phyloP scores from a whole-genome alignment of 2,888 invertebrate genomes.

The Zhuqinia jingwanae region DNA sequence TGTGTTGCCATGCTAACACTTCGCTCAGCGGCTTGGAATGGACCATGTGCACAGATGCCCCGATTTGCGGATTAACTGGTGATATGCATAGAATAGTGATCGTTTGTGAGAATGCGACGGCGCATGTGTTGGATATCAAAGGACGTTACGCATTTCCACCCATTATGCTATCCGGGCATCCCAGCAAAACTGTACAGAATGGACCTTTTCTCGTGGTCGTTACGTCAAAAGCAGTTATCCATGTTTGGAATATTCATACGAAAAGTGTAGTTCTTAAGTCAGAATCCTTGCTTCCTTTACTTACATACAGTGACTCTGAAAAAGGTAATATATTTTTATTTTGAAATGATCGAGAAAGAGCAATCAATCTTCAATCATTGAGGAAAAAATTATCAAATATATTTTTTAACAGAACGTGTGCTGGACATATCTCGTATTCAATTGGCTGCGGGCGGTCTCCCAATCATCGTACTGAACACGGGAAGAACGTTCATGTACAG shows the following conservation, averaged over 20 bases:
- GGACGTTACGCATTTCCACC: conserved; percentile 83
- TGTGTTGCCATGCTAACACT: conserved; percentile 72
- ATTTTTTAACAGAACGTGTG: conserved; percentile 58
- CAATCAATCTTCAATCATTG: too few species aligned
- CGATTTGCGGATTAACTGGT: conserved; percentile 85
- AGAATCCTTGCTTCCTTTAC: conserved; percentile 83
- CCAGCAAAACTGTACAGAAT: conserved; percentile 84
- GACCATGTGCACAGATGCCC: conserved; percentile 86
- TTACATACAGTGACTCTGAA: conserved; percentile 73
- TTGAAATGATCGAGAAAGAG: too few species aligned
- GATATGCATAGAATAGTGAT: conserved; percentile 82
- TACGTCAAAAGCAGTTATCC: conserved; percentile 83
- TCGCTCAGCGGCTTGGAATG: conserved; percentile 84
- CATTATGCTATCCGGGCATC: conserved; percentile 83
- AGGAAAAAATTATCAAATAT: too few species aligned
- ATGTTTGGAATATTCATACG: conserved; percentile 85
- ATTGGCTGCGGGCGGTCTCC: conserved; percentile 85
- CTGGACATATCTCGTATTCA: conserved; percentile 72
- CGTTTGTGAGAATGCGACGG: conserved; percentile 86
- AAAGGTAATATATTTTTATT: conserved; percentile 65
- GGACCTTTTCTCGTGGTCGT: conserved; percentile 83
- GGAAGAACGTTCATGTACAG: conserved; percentile 93
- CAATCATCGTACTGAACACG: conserved; percentile 91
- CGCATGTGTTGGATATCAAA: conserved; percentile 84
- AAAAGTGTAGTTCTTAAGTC: conserved; percentile 84